These are phyloP conservation scores for Calameuta idolon DNA, from an alignment of 2,888 invertebrate species.

Conservation along the genomic window DNA sequence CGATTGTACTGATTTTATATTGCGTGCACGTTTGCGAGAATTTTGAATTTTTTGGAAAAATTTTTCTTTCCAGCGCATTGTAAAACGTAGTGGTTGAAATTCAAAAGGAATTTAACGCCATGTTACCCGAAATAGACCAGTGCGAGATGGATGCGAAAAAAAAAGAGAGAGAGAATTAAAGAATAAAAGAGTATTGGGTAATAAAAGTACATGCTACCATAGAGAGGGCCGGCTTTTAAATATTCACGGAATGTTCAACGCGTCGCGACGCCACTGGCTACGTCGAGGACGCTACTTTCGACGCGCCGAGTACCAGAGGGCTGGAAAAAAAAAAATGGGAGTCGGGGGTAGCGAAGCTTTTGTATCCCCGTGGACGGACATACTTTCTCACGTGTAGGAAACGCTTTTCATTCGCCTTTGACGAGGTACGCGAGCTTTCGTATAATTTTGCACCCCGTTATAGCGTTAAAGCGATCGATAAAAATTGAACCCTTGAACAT, in stretches of 20 bases:
- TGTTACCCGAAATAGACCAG: not conserved
- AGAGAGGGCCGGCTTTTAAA: not conserved
- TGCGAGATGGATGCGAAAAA: not conserved
- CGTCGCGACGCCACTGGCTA: not conserved
- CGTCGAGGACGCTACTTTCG: constrained; percentile 1
- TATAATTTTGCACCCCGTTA: not conserved
- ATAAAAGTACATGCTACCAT: not conserved
- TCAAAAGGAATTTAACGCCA: not conserved
- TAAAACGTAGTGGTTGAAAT: not conserved
- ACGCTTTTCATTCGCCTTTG: not conserved
- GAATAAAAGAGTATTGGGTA: not conserved
- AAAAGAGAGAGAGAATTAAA: not conserved
- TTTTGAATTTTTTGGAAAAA: not conserved
- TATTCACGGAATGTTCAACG: constrained; percentile 11
- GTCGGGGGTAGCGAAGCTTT: constrained; percentile 7
- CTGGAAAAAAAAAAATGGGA: not conserved
- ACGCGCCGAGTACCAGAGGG: not conserved
- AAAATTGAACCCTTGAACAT: not conserved
- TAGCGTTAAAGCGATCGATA: not conserved
- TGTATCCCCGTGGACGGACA: constrained; percentile 22
- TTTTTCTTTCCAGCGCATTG: not conserved
- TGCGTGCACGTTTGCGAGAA: no score
- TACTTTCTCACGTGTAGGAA: constrained; percentile 9
- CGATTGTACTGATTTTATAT: no score
- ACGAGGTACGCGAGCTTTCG: constrained; percentile 7